Conservation (phyloP, 2,113 vertebrate species). For the Origma solitaria region DNA sequence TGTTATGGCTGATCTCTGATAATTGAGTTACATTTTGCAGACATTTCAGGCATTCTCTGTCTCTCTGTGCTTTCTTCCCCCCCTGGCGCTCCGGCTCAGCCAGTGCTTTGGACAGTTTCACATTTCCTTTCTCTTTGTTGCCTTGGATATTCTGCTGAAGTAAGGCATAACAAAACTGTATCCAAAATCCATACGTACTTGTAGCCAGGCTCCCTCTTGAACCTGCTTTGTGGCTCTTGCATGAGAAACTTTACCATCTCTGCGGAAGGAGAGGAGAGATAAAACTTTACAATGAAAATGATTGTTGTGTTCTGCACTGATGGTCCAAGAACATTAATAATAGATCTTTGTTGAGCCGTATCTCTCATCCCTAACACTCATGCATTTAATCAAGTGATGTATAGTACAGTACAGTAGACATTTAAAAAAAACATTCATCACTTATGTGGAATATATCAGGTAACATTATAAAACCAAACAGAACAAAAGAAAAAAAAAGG, state of each 20-base stretch:
- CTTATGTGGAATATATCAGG: neutral
- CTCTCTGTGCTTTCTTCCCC: conserved; percentile 29
- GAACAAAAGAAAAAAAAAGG: neutral
- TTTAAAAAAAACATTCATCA: neutral
- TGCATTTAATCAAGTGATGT: conserved; percentile 1
- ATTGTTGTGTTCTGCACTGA: neutral
- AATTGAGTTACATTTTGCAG: conserved; percentile 68
- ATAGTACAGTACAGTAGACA: neutral
- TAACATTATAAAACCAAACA: neutral
- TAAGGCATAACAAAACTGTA: conserved; percentile 62
- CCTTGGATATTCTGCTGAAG: conserved; percentile 69
- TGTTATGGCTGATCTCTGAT: conserved; percentile 71
- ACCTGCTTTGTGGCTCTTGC: conserved; percentile 30
- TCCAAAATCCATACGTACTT: conserved; percentile 50
- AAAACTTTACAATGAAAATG: conserved; percentile 29
- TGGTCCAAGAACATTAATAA: conserved; percentile 40
- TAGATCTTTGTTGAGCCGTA: neutral
- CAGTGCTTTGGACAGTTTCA: conserved; percentile 39
- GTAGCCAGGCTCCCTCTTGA: conserved; percentile 22
- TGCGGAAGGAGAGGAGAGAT: neutral
- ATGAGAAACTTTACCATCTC: conserved; percentile 2
- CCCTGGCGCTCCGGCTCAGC: conserved; percentile 22
- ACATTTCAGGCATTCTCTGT: conserved; percentile 59
- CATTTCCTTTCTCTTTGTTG: conserved; percentile 50
- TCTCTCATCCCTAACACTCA: neutral